Conservation (phyloP, 2,888 invertebrate species). For the Criorhina ranunculi region DNA sequence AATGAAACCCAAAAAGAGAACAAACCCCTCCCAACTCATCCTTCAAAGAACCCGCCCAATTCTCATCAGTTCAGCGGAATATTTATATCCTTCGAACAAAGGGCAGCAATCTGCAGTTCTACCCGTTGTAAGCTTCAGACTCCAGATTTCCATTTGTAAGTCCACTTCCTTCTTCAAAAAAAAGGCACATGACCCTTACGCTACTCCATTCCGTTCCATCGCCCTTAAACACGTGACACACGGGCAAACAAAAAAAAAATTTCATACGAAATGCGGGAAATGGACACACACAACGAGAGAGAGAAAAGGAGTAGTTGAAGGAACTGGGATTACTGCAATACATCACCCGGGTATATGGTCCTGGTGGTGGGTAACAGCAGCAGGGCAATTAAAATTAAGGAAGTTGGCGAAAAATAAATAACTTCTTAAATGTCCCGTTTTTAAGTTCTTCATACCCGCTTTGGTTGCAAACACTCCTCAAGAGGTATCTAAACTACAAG, state of each 20-base stretch:
- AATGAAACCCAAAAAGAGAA: not conserved
- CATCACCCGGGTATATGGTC: constrained; percentile 41
- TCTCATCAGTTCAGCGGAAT: constrained; percentile 32
- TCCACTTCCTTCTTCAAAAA: not conserved
- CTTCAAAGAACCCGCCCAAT: constrained; percentile 16
- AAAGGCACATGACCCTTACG: constrained; percentile 5
- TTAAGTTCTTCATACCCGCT: constrained; percentile 36
- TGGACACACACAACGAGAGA: constrained; percentile 36
- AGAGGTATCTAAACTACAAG: constrained; percentile 23
- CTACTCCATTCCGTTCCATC: constrained; percentile 22
- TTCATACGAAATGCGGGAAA: constrained; percentile 70
- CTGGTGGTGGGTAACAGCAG: constrained; percentile 1
- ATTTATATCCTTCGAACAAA: constrained; percentile 44
- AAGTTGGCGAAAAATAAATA: constrained; percentile 72
- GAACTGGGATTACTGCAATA: constrained; percentile 59
- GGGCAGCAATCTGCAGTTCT: constrained; percentile 35
- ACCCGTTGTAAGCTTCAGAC: constrained; percentile 36
- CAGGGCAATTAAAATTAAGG: constrained; percentile 75
- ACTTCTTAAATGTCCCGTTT: constrained; percentile 74
- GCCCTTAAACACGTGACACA: constrained; percentile 59
- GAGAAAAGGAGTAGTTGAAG: not conserved
- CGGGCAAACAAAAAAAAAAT: constrained; percentile 55
- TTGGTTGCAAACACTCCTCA: constrained; percentile 24
- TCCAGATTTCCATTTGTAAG: constrained; percentile 52
- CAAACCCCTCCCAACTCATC: not conserved